These are phyloP conservation scores for Drosophila subsilvestris DNA, from an alignment of 2,888 invertebrate species.

Conservation along the genomic window DNA sequence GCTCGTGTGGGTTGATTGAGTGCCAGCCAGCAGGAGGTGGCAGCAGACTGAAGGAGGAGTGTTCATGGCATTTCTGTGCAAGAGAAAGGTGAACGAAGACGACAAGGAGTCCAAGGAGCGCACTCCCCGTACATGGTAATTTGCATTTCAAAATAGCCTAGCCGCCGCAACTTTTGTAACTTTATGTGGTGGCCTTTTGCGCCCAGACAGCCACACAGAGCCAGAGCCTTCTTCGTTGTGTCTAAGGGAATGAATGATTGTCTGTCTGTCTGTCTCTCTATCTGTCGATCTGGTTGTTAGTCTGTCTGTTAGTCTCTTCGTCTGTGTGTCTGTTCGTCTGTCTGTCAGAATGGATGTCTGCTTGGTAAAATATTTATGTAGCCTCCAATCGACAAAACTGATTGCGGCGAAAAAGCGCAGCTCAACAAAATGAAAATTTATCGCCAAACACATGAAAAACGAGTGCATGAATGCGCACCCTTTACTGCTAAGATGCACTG, in stretches of 20 bases:
- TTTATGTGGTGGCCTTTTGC: slow-evolving; percentile 46
- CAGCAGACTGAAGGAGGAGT: not conserved
- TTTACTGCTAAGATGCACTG: not conserved
- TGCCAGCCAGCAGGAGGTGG: slow-evolving; percentile 22
- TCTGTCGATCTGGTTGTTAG: slow-evolving; percentile 16
- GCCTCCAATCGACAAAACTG: slow-evolving; percentile 60
- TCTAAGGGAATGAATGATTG: not conserved
- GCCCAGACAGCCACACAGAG: slow-evolving; percentile 18
- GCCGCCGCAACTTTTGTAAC: slow-evolving; percentile 49
- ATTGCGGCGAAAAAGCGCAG: slow-evolving; percentile 74
- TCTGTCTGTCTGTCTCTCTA: slow-evolving; percentile 9
- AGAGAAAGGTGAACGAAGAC: not conserved
- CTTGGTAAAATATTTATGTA: slow-evolving; percentile 73
- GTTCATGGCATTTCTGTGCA: not conserved
- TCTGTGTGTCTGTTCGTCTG: slow-evolving; percentile 6
- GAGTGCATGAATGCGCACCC: slow-evolving; percentile 1
- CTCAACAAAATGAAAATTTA: slow-evolving; percentile 74
- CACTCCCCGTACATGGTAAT: slow-evolving; percentile 52
- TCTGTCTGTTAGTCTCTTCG: not conserved
- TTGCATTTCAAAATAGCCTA: slow-evolving; percentile 62
- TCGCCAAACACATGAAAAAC: slow-evolving; percentile 62
- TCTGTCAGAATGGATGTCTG: slow-evolving; percentile 13
- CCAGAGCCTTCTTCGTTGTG: not conserved
- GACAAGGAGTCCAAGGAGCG: slow-evolving; percentile 31
- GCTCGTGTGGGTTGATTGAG: slow-evolving; percentile 68